Evolutionary conservation across 2,113 vertebrate genomes (phyloP).

Genomic region (Lophochroa leadbeateri): DNA sequence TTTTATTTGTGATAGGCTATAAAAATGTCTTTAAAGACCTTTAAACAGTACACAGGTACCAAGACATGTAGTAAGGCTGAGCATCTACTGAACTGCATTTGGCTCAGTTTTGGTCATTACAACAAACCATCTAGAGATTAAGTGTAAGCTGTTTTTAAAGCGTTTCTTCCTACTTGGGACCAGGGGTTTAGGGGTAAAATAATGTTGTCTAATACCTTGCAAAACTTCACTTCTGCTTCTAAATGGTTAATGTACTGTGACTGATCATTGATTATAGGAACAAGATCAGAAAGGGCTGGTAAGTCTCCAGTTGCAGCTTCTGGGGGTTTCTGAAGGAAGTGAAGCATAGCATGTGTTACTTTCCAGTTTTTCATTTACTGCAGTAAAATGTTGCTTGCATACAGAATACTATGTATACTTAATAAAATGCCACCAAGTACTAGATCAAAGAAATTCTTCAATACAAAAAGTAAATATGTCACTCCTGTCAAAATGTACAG

Average conservation of each 20-base stretch:
- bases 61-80: not conserved
- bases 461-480: not conserved
- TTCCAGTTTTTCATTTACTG: not conserved
- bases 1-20: not conserved
- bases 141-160: not conserved
- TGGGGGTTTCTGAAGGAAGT: constrained; percentile 60
- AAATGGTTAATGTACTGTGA: constrained; percentile 93
- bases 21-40: not conserved
- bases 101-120: not conserved
- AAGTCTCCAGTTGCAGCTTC: constrained; percentile 55
- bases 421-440: not conserved
- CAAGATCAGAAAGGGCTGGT: constrained; percentile 79
- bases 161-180: not conserved
- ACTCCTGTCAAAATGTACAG: not conserved
- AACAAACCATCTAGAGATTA: not conserved
- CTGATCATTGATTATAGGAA: constrained; percentile 87
- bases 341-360: not conserved
- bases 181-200: not conserved
- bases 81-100: not conserved
- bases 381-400: not conserved
- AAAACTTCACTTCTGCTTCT: constrained; percentile 94
- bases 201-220: constrained; percentile 77
- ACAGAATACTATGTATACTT: not conserved
- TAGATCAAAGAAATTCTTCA: not conserved
- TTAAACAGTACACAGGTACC: not conserved